A percentile compares a stretch with the other conserved stretches of the same genome.
Evolutionary conservation across 2,113 vertebrate species (phyloP).

Genomic region (Zeus faber): DNA sequence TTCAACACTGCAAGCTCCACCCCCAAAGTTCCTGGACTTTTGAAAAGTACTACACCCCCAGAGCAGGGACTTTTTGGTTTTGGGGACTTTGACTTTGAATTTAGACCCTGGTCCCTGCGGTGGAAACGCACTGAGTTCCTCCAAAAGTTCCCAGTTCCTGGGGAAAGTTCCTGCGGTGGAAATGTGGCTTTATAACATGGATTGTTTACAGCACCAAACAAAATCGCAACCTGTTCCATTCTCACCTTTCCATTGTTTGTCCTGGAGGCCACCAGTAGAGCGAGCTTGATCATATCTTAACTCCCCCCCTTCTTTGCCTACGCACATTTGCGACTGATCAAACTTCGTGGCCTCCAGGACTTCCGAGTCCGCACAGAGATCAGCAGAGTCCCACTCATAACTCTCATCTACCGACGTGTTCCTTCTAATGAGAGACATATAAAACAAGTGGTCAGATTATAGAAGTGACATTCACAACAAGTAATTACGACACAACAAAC

Average conservation of each 20-base stretch:
- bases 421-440: slow-evolving; percentile 66
- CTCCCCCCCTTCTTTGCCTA: slow-evolving; percentile 31
- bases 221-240: not conserved
- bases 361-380: slow-evolving; percentile 64
- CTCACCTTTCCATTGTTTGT: slow-evolving; percentile 65
- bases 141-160: too few species aligned
- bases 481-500: slow-evolving; percentile 31
- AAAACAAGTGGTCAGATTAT: slow-evolving; percentile 7
- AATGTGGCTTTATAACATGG: not conserved
- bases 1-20: too few species aligned
- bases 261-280: slow-evolving; percentile 62
- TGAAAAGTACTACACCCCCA: too few species aligned
- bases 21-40: too few species aligned
- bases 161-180: too few species aligned
- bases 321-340: slow-evolving; percentile 45
- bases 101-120: too few species aligned
- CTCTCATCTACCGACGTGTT: slow-evolving; percentile 81
- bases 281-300: slow-evolving; percentile 37
- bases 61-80: too few species aligned
- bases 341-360: slow-evolving; percentile 68
- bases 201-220: not conserved
- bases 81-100: too few species aligned
- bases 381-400: slow-evolving; percentile 79
- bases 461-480: slow-evolving; percentile 38
- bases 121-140: too few species aligned